Evolutionary conservation across 1,140 invertebrate genomes (phyloP).

Genomic region (Caenorhabditis remanei): DNA sequence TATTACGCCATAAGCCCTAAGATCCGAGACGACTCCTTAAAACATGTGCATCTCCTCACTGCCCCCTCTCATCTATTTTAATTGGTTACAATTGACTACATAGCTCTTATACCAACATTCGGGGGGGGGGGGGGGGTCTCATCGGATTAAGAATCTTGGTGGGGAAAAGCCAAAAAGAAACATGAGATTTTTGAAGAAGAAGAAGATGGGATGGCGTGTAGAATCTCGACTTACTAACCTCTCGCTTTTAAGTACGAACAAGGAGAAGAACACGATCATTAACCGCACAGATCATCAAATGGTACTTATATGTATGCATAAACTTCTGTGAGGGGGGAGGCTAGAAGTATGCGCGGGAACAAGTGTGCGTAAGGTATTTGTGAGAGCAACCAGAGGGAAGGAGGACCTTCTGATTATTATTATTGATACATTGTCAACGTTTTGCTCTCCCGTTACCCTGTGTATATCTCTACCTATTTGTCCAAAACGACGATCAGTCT

Average conservation of each 20-base stretch:
- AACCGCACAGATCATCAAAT: conserved; percentile 25
- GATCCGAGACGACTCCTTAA: conserved; percentile 38
- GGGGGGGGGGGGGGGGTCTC: background rate
- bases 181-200: background rate
- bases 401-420: conserved; percentile 40
- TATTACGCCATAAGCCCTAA: conserved; percentile 52
- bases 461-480: conserved; percentile 25
- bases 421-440: conserved; percentile 51
- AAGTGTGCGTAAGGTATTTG: conserved; percentile 55
- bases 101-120: conserved; percentile 30
- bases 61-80: conserved; percentile 35
- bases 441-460: background rate
- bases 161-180: conserved; percentile 31
- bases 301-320: conserved; percentile 54
- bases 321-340: background rate
- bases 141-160: conserved; percentile 56
- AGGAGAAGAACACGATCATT: conserved; percentile 42
- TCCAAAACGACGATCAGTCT: conserved; percentile 44
- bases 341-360: conserved; percentile 49
- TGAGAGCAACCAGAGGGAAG: background rate
- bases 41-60: conserved; percentile 17
- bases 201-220: conserved; percentile 18
- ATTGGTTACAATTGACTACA: conserved; percentile 47
- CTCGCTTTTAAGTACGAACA: conserved; percentile 23
- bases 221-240: conserved; percentile 33